Base-by-base conservation (phyloP, 35 echinoderm and acorn worm species). In the Apostichopus japonicus region DNA sequence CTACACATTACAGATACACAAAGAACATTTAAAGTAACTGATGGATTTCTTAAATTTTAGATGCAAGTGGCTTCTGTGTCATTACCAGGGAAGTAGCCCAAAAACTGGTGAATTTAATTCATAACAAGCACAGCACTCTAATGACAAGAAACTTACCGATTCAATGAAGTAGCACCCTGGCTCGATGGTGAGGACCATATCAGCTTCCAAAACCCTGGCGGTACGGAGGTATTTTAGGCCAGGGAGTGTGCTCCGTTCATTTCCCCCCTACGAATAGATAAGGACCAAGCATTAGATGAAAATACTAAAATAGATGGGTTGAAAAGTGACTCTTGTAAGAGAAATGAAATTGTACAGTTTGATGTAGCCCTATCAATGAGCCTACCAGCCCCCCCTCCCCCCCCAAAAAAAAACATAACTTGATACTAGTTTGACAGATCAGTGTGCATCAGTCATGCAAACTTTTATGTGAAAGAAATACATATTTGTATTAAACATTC, bases 91-190 rank as follows among this genome's bases (percentile, higher is more conserved):
- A 23, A 78, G 7, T 78, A 78, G 9, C 21, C 10, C 5, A 78
- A 13, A 17, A 0, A 75, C 3, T 23, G 8, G 21, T 78, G 77
- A 24, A 9, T 78, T 8, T 78, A 24, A 9, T 78, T 24, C 77
- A 23, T 78, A 44, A 75, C 71, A 75, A 75, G 77, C 77, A 78
- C 25, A 6, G 14, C 19, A 33, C 52, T 86, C 8, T 51, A 10
- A 86, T 56, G 13, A 61, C n/a, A 57, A n/a, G 44, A 10, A 79
- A 94, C 97, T 95, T 92, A 99, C 97, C 54, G 90, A 25, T 53
- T 86, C 79, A 84, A 99, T 99, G 90, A 99, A 99, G 92, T 99
- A 99, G 62, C 93, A 95, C 24, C 97, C 97, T n/a, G 97, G 97
- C 82, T 99, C 97, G 23, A 99, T 93, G 56, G 97, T 99, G 6